A percentile compares a stretch with the other conserved stretches of the same genome.
phyloP scores from a whole-genome alignment of 2,888 invertebrate species.

The Mystacides longicornis region DNA sequence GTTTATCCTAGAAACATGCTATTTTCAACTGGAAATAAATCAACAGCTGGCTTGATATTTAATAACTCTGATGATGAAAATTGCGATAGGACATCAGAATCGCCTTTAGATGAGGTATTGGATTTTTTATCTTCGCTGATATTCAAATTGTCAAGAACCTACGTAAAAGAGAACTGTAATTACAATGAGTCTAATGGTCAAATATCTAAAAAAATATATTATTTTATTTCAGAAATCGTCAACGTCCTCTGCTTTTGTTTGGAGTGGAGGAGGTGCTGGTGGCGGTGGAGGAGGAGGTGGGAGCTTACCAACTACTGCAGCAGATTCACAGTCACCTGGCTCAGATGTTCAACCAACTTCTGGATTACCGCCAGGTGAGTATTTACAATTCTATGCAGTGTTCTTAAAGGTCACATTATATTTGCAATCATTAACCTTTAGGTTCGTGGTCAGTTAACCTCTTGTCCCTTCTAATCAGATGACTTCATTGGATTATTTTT shows the following conservation, averaged over 20 bases:
- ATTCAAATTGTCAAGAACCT: no score
- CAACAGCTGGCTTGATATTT: slow-evolving; percentile 33
- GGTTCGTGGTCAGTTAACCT: no score
- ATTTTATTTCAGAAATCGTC: slow-evolving; percentile 56
- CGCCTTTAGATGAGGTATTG: slow-evolving; percentile 45
- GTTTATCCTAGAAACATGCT: slow-evolving; percentile 50
- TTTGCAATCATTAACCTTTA: no score
- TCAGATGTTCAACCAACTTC: slow-evolving; percentile 36
- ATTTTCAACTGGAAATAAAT: slow-evolving; percentile 36
- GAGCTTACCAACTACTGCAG: slow-evolving; percentile 34
- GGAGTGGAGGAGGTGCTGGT: slow-evolving; percentile 53
- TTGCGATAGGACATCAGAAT: slow-evolving; percentile 40
- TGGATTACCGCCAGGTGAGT: slow-evolving; percentile 29
- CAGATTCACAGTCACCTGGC: slow-evolving; percentile 32
- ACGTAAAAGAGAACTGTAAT: no score
- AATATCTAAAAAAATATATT: no score
- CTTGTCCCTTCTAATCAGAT: no score
- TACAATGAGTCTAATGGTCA: no score
- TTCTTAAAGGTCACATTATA: no score
- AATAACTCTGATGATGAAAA: slow-evolving; percentile 45
- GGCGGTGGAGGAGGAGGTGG: slow-evolving; percentile 47
- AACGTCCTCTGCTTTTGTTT: slow-evolving; percentile 51
- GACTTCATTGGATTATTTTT: no score
- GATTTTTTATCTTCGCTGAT: no score
- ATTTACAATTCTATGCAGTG: no score